Evolutionary conservation across 2,888 invertebrate species (phyloP), one percentile per base, ranked within the genome.

Genomic region (Andrena hattorfiana): DNA sequence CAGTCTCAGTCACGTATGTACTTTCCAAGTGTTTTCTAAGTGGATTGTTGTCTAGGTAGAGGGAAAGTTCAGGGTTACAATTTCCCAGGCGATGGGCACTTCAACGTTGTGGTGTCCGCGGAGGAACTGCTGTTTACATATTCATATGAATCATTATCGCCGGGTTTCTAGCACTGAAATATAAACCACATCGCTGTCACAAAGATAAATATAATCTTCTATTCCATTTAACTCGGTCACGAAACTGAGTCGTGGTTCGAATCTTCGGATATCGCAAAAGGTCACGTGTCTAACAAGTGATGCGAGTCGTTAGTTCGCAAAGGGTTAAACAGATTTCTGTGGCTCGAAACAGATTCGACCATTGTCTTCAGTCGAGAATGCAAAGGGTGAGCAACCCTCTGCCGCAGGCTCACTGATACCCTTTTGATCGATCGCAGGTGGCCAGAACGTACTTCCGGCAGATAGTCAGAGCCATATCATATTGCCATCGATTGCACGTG

Each of bases 401-500:
- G 64, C 13, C 30, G 59, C 20, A 42, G 48, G 51, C 13, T 51
- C 70, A 56, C 30, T 56, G 42, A 77, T 67, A 67, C 23, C 30
- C 32, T 72, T 72, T 62, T 69, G 42, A 83, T 83, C 70, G 70
- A 78, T 62, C 84, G 35, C 77, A 96, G 94, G 95, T 97, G 88
- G 98, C 98, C 86, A 96, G 97, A 91, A 97, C 98, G 94, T 99
- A 99, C 95, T 99, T 99, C 94, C 96, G 97, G 85, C 98, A 99
- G 96, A 99, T 99, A 93, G 98, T 99, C 83, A 97, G 98, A 91
- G 99, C 99, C 89, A 99, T 99, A 94, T 98, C 98, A 87, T 98
- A 99, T 94, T 99, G 99, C 95, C 99, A 99, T 95, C 97, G 98
- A 95, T 96, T 97, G 85, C 97, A 97, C 93, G 97, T 97, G 32